Evolutionary conservation across 2,113 vertebrate species (phyloP).

Genomic region (Peromyscus polionotus): DNA sequence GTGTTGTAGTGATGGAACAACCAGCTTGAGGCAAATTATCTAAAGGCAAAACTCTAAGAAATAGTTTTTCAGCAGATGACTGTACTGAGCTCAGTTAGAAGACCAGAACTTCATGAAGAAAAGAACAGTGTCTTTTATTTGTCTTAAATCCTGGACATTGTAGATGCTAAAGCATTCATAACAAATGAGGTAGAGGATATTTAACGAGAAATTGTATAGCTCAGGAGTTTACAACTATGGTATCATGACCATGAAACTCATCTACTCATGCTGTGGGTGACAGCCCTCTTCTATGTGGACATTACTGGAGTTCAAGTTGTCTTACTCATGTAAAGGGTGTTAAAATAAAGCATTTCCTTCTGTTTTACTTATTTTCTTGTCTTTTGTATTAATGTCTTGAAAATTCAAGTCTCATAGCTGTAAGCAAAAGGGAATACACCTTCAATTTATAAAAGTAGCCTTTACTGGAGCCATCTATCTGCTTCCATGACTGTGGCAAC

Average conservation of each 20-base stretch:
- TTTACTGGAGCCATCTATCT: background rate
- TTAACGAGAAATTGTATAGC: constrained; percentile 17
- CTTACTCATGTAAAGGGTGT: background rate
- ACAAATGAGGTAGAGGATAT: background rate
- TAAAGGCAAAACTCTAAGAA: background rate
- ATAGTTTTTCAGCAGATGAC: background rate
- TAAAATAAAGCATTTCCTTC: background rate
- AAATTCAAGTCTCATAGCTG: constrained; percentile 29
- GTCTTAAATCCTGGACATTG: background rate
- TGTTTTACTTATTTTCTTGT: background rate
- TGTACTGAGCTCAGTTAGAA: constrained; percentile 1
- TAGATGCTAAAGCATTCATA: background rate
- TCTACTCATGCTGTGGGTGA: background rate
- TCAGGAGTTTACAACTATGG: background rate
- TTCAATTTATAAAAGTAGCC: background rate
- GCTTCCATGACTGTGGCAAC: background rate
- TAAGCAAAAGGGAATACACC: background rate
- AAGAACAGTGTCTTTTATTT: constrained; percentile 22
- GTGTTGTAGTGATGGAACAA: background rate
- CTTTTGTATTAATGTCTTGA: background rate
- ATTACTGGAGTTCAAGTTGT: background rate
- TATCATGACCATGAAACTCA: background rate
- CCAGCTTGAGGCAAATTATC: background rate
- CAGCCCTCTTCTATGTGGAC: background rate
- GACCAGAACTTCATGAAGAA: background rate